Percentiles rank a stretch among this genome's conserved stretches.
Conservation (phyloP, 2,888 invertebrate genomes). For the Monoplex corrugatus region DNA sequence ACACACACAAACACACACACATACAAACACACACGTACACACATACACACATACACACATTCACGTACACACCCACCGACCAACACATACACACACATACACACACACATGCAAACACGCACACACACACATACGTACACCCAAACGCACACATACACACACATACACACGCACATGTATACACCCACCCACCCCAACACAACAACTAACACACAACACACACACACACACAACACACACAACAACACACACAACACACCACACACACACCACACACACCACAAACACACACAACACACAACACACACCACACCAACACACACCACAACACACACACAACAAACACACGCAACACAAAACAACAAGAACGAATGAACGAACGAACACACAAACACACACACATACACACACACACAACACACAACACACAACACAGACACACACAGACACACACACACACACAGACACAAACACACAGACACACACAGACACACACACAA, state of each 20-base stretch:
- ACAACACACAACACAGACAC: no score
- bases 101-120: neutral
- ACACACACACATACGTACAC: neutral
- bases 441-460: no score
- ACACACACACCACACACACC: no score
- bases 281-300: no score
- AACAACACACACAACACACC: no score
- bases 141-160: neutral
- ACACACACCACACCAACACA: no score
- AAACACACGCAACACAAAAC: neutral
- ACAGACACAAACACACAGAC: no score
- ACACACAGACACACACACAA: no score
- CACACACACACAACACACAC: no score
- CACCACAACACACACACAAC: no score
- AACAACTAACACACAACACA: neutral
- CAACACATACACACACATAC: neutral
- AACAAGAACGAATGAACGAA: neutral
- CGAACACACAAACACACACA: no score
- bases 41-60: neutral
- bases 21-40: neutral
- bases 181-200: neutral
- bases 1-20: neutral
- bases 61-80: neutral
- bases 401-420: no score
- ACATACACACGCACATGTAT: neutral